Conservation (phyloP, 2,113 vertebrate species). For the Sphaerodactylus townsendi region DNA sequence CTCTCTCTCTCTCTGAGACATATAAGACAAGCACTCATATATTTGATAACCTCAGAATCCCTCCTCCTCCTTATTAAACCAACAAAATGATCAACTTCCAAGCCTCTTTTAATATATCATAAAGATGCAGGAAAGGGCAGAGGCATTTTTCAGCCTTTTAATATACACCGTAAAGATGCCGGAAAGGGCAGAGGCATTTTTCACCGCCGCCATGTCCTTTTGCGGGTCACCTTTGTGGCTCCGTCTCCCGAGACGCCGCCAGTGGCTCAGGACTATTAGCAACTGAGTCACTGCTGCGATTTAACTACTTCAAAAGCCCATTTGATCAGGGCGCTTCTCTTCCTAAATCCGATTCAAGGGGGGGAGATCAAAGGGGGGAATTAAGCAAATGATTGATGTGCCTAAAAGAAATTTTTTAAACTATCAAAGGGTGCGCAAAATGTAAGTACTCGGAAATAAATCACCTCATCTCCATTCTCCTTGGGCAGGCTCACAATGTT, state of each 20-base stretch:
- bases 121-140: conserved; percentile 26
- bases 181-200: neutral
- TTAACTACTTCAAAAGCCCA: conserved; percentile 52
- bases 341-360: conserved; percentile 24
- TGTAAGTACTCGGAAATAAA: conserved; percentile 12
- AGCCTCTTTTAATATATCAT: conserved; percentile 16
- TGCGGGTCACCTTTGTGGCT: conserved; percentile 9
- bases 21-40: neutral
- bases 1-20: neutral
- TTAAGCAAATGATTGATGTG: conserved; percentile 50
- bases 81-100: neutral
- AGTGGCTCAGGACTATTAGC: conserved; percentile 27
- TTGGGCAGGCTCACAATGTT: conserved; percentile 14
- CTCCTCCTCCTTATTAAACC: neutral
- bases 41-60: neutral
- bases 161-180: conserved; percentile 1
- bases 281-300: conserved; percentile 31
- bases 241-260: conserved; percentile 3
- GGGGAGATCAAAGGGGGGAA: conserved; percentile 41
- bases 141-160: neutral
- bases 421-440: conserved; percentile 7
- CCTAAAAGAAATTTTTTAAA: conserved; percentile 24
- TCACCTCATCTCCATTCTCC: neutral
- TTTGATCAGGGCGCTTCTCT: conserved; percentile 41
- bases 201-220: neutral